These are phyloP conservation scores for Carassius gibelio DNA, from an alignment of 2,113 vertebrate genomes.

Conservation along the genomic window DNA sequence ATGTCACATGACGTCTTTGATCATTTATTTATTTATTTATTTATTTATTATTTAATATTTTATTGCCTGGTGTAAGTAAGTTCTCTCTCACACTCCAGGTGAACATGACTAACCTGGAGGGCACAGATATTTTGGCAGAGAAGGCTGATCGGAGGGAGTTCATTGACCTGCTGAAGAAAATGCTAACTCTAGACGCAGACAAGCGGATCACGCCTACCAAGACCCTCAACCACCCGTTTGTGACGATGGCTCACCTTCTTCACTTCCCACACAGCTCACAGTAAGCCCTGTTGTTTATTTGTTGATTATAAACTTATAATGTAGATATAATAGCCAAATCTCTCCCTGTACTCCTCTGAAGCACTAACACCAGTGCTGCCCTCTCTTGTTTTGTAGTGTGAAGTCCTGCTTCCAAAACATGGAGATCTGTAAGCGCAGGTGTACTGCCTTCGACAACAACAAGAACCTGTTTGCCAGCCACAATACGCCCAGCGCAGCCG, in stretches of 20 bases:
- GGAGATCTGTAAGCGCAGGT: constrained; percentile 97
- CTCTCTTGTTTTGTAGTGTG: constrained; percentile 77
- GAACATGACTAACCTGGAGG: constrained; percentile 97
- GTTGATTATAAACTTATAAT: neutral
- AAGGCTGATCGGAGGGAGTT: constrained; percentile 96
- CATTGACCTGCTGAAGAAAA: constrained; percentile 97
- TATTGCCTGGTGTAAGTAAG: too few relatives aligned
- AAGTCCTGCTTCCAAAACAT: constrained; percentile 99
- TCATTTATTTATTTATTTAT: too few relatives aligned
- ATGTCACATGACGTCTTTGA: too few relatives aligned
- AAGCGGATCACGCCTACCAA: constrained; percentile 96
- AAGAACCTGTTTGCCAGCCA: constrained; percentile 90
- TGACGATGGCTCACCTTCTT: constrained; percentile 95
- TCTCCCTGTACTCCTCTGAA: neutral
- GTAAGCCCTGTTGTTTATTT: constrained; percentile 72
- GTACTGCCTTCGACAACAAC: constrained; percentile 91
- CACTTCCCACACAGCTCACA: constrained; percentile 98
- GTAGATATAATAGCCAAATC: too few relatives aligned
- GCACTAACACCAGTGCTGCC: neutral
- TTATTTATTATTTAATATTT: too few relatives aligned
- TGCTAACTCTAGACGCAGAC: constrained; percentile 97
- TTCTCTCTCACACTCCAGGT: constrained; percentile 75
- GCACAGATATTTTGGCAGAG: constrained; percentile 96
- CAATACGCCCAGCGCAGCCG: constrained; percentile 86
- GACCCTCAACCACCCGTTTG: constrained; percentile 94